These are phyloP conservation scores for Pagetopsis macropterus DNA, from an alignment of 2,797 vertebrate species.

Conservation along the genomic window DNA sequence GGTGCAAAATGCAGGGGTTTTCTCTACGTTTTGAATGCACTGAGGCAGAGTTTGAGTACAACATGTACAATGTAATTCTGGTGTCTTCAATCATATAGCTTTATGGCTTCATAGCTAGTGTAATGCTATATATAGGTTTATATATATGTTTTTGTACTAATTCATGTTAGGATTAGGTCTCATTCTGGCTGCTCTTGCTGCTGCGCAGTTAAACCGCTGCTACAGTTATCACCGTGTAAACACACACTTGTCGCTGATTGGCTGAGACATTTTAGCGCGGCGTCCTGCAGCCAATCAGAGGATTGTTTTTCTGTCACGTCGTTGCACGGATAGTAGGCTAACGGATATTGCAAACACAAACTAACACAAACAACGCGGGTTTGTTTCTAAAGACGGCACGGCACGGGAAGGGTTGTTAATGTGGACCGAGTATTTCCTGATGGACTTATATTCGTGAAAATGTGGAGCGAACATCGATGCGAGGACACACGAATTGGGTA, in stretches of 20 bases:
- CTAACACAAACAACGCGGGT: constrained; percentile 50
- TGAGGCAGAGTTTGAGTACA: no score
- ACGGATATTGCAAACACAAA: constrained; percentile 77
- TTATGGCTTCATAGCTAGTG: no score
- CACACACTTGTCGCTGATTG: constrained; percentile 76
- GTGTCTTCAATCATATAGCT: no score
- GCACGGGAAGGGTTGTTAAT: background rate
- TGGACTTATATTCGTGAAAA: constrained; percentile 25
- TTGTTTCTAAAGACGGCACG: background rate
- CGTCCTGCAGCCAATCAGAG: constrained; percentile 78
- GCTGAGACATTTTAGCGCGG: constrained; percentile 81
- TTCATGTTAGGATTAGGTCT: background rate
- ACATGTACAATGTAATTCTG: no score
- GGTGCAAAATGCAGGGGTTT: no score
- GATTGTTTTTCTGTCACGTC: constrained; percentile 81
- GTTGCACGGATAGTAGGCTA: constrained; percentile 77
- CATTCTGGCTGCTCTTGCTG: constrained; percentile 8
- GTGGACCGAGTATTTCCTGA: background rate
- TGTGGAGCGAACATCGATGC: constrained; percentile 24
- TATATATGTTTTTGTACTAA: no score
- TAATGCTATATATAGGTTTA: no score
- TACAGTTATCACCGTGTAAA: constrained; percentile 40
- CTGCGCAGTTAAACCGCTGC: constrained; percentile 42
- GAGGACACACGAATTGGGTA: constrained; percentile 48
- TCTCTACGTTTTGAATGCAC: no score